phyloP scores from a whole-genome alignment of 2,113 vertebrate genomes.

The Rhea americana region DNA sequence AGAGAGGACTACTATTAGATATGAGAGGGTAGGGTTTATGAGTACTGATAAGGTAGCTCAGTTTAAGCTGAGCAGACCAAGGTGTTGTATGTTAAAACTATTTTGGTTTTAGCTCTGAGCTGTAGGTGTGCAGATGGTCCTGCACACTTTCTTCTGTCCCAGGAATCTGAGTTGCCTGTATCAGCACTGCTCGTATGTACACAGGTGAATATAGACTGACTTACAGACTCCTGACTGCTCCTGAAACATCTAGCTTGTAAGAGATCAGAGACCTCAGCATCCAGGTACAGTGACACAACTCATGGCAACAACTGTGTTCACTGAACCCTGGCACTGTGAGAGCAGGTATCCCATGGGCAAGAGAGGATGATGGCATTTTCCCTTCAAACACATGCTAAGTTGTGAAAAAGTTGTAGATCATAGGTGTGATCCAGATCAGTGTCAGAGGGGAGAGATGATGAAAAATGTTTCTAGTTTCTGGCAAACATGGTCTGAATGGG shows the following conservation, averaged over 20 bases:
- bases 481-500: neutral
- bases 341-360: neutral
- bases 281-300: neutral
- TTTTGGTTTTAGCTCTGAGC: neutral
- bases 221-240: neutral
- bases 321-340: neutral
- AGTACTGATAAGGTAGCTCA: slow-evolving; percentile 36
- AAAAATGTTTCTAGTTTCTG: neutral
- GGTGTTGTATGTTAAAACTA: neutral
- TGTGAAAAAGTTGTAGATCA: neutral
- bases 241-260: neutral
- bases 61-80: slow-evolving; percentile 10
- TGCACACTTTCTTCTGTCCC: neutral
- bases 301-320: neutral
- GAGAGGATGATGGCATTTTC: neutral
- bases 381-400: neutral
- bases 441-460: neutral
- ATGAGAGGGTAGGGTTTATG: slow-evolving; percentile 25
- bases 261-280: neutral
- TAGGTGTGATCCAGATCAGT: neutral
- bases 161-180: neutral
- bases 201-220: neutral
- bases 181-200: neutral
- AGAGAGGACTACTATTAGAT: slow-evolving; percentile 17
- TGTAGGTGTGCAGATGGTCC: neutral